Evolutionary conservation across 2,797 vertebrate genomes (phyloP).

Genomic region (Platyrinchus mystaceus): DNA sequence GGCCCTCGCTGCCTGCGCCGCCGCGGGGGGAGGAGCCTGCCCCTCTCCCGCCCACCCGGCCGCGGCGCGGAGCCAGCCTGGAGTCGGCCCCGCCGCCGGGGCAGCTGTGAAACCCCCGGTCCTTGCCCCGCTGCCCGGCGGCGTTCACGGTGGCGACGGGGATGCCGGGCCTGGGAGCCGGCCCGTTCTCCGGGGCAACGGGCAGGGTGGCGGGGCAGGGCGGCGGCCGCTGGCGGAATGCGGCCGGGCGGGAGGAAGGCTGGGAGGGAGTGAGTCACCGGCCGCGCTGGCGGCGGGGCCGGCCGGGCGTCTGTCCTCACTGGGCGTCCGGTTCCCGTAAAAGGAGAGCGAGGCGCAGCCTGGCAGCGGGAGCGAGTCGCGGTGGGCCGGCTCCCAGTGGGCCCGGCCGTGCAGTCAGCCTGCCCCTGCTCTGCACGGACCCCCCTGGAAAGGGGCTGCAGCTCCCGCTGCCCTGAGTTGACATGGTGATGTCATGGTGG

Average conservation of each 20-base stretch:
- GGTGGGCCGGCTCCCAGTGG: not conserved
- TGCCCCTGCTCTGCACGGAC: not conserved
- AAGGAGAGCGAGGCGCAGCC: not conserved
- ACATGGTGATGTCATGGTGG: rapidly evolving
- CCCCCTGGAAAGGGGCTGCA: not conserved
- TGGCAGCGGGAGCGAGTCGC: not conserved
- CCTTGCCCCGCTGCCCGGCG: no score
- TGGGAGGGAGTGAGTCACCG: not conserved
- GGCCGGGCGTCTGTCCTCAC: no score
- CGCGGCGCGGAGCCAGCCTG: not conserved
- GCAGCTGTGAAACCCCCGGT: no score
- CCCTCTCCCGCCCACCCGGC: not conserved
- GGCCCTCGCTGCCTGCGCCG: not conserved
- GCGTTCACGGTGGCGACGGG: not conserved
- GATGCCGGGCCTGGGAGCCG: not conserved
- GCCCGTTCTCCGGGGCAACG: not conserved
- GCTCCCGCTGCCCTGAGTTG: not conserved
- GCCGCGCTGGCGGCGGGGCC: not conserved
- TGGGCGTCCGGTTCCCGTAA: rapidly evolving
- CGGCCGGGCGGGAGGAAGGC: not conserved
- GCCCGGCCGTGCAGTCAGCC: not conserved
- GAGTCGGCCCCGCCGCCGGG: rapidly evolving
- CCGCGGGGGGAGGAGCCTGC: constrained; percentile 1
- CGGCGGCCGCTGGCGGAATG: not conserved
- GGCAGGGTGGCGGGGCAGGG: no score